phyloP scores from a whole-genome alignment of 2,113 vertebrate species.

The Lanius ludovicianus region DNA sequence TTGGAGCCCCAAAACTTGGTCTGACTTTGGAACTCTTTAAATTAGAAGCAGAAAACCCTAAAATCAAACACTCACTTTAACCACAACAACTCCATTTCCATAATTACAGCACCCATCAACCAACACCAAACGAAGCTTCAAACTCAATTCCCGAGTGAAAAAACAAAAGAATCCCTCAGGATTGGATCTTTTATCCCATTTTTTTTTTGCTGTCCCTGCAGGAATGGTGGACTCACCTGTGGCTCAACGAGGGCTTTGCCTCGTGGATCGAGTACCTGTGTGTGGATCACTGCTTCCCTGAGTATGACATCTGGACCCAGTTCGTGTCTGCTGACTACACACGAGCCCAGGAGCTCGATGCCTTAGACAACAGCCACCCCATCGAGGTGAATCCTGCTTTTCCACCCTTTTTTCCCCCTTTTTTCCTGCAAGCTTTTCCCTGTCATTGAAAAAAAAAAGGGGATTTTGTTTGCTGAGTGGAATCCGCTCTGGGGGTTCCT shows the following conservation, averaged over 20 bases:
- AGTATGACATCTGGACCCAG: conserved; percentile 99
- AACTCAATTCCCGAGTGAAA: neutral
- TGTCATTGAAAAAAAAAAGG: neutral
- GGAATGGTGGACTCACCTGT: conserved; percentile 99
- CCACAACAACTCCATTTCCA: accelerated
- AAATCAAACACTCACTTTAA: neutral
- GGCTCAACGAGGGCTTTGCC: conserved; percentile 98
- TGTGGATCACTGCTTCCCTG: conserved; percentile 97
- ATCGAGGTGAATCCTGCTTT: conserved; percentile 72
- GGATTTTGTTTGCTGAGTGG: neutral
- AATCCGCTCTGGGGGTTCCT: neutral
- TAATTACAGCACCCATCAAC: neutral
- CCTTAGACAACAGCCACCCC: conserved; percentile 97
- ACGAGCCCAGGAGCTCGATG: conserved; percentile 94
- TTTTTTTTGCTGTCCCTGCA: conserved; percentile 28
- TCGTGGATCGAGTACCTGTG: conserved; percentile 99
- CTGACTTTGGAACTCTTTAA: neutral
- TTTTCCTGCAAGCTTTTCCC: neutral
- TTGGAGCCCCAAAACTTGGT: neutral
- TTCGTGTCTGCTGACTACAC: conserved; percentile 98
- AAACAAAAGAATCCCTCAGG: neutral
- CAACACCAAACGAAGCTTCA: neutral
- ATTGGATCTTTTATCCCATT: neutral
- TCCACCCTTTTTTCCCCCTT: accelerated
- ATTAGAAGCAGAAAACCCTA: neutral